Evolutionary conservation across 2,888 invertebrate genomes (phyloP), one percentile per base, ranked within the genome.

Genomic region (Stenchaetothrips biformis): DNA sequence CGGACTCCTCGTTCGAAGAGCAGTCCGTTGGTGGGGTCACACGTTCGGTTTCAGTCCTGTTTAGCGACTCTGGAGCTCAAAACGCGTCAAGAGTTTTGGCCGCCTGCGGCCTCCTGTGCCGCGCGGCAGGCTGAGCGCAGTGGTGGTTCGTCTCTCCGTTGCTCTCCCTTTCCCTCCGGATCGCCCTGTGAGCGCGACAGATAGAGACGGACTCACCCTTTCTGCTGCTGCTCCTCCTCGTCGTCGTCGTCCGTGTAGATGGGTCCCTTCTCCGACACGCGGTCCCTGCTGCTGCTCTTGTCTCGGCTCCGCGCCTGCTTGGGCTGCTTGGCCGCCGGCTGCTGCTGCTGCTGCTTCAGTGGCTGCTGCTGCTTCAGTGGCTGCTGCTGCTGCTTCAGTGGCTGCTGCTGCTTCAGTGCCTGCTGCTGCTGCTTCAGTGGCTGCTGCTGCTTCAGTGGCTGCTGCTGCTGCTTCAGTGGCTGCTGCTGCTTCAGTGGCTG

Each of bases 221-320:
- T 74, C 21, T 25, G 67, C 21, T 25, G 0, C 67, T 74, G 21
- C 67, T 74, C 67, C 67, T 67, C 53, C 53, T 53, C 67, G 4
- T 74, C 67, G 21, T 74, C 67, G 8, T 74, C 67, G 67, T 74
- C 67, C 9, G 67, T 74, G 67, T 74, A 74, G 67, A 74, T 74
- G 67, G 67, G 67, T 2, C 67, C 67, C 67, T 74, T 74, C 9
- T 9, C 67, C n/a, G 67, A 74, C 67, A 74, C 25, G 25, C 67
- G 67, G 25, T 74, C 67, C 25, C 67, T 25, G 67, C 67, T 74
- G 67, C 21, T 25, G 67, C 67, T 74, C 9, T 25, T 21, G 67
- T 74, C 67, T 3, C 67, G 67, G 21, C 18, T 16, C 59, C 16
- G 16, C 59, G 16, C 16, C 59, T 18, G 59, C 59, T 59, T 16